Evolutionary conservation across 2,888 invertebrate genomes (phyloP).

Genomic region (Plagodis pulveraria): DNA sequence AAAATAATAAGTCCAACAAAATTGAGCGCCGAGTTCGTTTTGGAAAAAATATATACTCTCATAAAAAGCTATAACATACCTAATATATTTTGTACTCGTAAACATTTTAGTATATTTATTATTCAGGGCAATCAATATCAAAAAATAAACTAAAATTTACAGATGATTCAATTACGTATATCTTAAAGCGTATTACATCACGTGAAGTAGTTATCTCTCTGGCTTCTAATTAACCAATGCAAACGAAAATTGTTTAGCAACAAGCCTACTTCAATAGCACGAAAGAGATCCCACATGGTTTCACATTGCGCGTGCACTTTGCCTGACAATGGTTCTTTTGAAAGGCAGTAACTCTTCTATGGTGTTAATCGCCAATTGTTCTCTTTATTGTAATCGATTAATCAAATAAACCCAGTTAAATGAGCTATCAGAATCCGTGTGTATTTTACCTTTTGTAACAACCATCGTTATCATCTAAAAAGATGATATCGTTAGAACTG

Average conservation of each 20-base stretch:
- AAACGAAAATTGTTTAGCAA: conserved; percentile 31
- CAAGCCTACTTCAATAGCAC: conserved; percentile 32
- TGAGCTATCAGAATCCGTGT: conserved; percentile 8
- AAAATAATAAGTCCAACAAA: too few relatives aligned
- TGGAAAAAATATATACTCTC: too few relatives aligned
- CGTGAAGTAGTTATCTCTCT: conserved; percentile 7
- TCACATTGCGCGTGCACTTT: conserved; percentile 43
- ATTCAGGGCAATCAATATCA: too few relatives aligned
- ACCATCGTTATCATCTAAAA: conserved; percentile 10
- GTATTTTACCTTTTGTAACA: too few relatives aligned
- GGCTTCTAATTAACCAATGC: conserved; percentile 21
- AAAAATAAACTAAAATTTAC: not conserved
- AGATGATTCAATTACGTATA: not conserved
- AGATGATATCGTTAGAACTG: conserved; percentile 1
- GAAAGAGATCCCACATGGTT: conserved; percentile 53
- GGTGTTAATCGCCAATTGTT: conserved; percentile 63
- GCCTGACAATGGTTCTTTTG: conserved; percentile 55
- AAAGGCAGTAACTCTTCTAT: conserved; percentile 46
- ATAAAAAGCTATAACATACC: too few relatives aligned
- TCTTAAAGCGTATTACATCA: conserved; percentile 11
- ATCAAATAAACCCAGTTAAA: conserved; percentile 16
- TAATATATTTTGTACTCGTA: too few relatives aligned
- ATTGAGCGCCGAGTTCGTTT: too few relatives aligned
- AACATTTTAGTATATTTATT: too few relatives aligned
- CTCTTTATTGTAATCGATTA: conserved; percentile 29